These are phyloP conservation scores for Incurvaria masculella DNA, from an alignment of 2,888 invertebrate genomes.

Conservation along the genomic window DNA sequence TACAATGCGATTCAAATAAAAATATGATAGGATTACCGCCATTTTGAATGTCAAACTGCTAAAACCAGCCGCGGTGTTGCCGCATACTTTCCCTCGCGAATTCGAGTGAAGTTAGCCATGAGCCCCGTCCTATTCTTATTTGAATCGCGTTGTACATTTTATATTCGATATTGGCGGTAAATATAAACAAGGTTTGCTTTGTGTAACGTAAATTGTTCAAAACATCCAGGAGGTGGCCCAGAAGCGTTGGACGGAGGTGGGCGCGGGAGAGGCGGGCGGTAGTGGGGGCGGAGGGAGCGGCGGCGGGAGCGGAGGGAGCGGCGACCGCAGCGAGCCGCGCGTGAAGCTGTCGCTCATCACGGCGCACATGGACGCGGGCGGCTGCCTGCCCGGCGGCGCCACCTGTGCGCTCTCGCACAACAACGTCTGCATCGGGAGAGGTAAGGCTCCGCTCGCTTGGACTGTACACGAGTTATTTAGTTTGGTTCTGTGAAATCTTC, in stretches of 20 bases:
- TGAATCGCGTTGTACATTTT: too few species aligned
- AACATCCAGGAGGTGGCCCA: constrained; percentile 46
- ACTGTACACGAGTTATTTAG: too few species aligned
- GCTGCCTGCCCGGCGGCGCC: constrained; percentile 30
- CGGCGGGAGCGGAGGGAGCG: constrained; percentile 18
- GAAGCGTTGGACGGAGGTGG: constrained; percentile 37
- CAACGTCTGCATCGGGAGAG: constrained; percentile 45
- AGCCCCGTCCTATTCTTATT: too few species aligned
- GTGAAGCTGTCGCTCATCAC: constrained; percentile 36
- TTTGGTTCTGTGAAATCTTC: too few species aligned
- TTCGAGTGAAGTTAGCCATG: too few species aligned
- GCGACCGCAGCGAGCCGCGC: constrained; percentile 30
- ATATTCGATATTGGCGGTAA: too few species aligned
- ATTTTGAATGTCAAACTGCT: too few species aligned
- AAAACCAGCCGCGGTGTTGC: too few species aligned
- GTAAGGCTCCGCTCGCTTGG: constrained; percentile 21
- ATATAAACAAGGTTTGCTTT: neutral
- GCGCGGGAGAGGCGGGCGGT: constrained; percentile 33
- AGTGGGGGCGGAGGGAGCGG: constrained; percentile 20
- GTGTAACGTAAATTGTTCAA: too few species aligned
- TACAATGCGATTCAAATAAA: too few species aligned
- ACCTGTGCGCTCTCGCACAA: constrained; percentile 46
- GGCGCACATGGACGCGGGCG: constrained; percentile 47
- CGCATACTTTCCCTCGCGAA: too few species aligned
- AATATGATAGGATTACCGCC: too few species aligned